Percentiles rank a stretch among this genome's conserved stretches.
Conservation (phyloP, 1,140 invertebrate species). For the Coenobita brevimanus region DNA sequence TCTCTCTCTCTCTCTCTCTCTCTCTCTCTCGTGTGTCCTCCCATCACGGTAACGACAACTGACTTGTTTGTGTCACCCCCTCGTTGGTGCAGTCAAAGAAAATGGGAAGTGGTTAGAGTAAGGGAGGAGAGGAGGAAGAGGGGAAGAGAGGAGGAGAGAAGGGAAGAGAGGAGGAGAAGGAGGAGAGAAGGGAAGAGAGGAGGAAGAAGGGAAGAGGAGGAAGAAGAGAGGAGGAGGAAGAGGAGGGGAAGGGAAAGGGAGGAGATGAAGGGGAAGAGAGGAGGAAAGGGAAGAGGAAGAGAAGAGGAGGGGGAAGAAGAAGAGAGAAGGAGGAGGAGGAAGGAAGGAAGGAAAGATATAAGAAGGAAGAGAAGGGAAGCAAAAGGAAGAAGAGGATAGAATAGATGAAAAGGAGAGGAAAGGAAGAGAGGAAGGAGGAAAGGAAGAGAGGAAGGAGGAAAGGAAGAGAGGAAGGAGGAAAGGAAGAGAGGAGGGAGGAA, state of each 20-base stretch:
- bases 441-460: too few species aligned
- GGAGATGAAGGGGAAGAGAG: constrained; percentile 1
- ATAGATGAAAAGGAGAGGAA: too few species aligned
- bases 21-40: too few species aligned
- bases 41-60: background rate
- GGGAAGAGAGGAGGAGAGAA: background rate
- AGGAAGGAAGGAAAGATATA: background rate
- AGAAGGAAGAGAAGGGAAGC: background rate
- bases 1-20: too few species aligned
- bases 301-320: background rate
- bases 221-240: background rate
- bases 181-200: background rate
- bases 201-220: background rate
- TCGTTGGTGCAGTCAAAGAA: background rate
- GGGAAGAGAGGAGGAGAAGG: background rate
- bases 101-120: background rate
- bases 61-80: background rate
- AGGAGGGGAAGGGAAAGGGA: background rate
- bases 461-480: too few species aligned
- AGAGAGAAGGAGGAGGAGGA: background rate
- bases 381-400: background rate
- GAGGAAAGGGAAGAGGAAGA: background rate
- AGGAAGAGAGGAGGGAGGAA: too few species aligned
- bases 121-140: background rate
- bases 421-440: too few species aligned